These are phyloP conservation scores for Mungos mungo DNA, from an alignment of 2,113 vertebrate species.

Conservation along the genomic window DNA sequence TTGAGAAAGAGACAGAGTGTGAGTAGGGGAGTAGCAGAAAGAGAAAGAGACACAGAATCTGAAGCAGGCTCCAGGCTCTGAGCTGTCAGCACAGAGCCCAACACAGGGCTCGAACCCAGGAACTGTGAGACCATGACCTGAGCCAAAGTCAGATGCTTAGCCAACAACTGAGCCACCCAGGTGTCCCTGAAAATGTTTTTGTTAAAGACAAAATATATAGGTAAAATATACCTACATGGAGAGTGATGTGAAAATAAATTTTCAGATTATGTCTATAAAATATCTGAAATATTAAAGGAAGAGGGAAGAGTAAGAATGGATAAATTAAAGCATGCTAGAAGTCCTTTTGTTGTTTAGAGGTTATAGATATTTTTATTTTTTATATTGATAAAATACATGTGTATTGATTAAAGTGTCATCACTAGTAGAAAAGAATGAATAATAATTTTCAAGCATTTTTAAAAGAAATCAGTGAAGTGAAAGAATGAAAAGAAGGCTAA, in stretches of 20 bases:
- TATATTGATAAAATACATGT: neutral
- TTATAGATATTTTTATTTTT: neutral
- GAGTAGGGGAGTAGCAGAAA: too few relatives aligned
- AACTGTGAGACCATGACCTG: too few relatives aligned
- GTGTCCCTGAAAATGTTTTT: too few relatives aligned
- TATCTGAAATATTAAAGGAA: neutral
- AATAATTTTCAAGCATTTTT: neutral
- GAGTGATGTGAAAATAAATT: neutral
- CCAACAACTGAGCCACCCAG: too few relatives aligned
- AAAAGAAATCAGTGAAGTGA: neutral
- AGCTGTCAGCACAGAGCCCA: too few relatives aligned
- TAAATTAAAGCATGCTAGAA: neutral
- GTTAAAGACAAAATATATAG: neutral
- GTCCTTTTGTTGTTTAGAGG: neutral
- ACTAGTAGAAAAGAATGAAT: neutral
- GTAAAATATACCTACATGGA: neutral
- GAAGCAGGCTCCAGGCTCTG: too few relatives aligned
- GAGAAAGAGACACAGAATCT: too few relatives aligned
- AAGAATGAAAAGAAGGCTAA: neutral
- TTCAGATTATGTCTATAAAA: neutral
- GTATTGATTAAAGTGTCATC: neutral
- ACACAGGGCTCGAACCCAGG: too few relatives aligned
- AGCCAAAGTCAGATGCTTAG: too few relatives aligned
- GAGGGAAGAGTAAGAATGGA: neutral
- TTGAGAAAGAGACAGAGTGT: too few relatives aligned